Percentiles rank a stretch among this genome's conserved stretches.
Evolutionary conservation across 1,140 invertebrate species (phyloP).

Genomic region (Gryllus bimaculatus): DNA sequence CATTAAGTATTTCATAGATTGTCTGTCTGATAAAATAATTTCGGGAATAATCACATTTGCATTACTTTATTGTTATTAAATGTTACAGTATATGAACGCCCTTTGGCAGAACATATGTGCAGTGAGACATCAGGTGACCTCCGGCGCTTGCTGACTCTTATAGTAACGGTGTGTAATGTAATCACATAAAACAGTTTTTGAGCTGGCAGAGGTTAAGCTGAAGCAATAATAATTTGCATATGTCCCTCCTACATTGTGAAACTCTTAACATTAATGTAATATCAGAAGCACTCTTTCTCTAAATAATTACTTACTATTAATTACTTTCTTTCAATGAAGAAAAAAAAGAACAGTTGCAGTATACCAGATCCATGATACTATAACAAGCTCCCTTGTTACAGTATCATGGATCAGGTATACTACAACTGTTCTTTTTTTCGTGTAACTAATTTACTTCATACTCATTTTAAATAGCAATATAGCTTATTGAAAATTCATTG

Average conservation of each 20-base stretch:
- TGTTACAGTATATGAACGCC: conserved; percentile 53
- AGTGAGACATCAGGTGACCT: conserved; percentile 73
- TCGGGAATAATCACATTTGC: too few species aligned
- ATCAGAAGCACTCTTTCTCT: not conserved
- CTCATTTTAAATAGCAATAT: too few species aligned
- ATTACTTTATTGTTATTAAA: conserved; percentile 8
- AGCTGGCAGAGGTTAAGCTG: not conserved
- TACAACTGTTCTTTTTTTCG: too few species aligned
- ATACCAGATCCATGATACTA: too few species aligned
- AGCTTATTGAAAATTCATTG: too few species aligned
- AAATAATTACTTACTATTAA: not conserved
- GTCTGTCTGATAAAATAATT: not conserved
- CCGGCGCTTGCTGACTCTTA: conserved; percentile 56
- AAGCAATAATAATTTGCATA: not conserved
- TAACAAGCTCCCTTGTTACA: too few species aligned
- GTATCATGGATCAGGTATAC: too few species aligned
- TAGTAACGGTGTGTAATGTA: conserved; percentile 39
- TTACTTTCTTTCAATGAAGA: not conserved
- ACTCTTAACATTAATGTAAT: too few species aligned
- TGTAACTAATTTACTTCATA: too few species aligned
- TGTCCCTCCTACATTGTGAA: too few species aligned
- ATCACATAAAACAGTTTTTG: not conserved
- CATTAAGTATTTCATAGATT: too few species aligned
- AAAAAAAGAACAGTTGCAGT: too few species aligned
- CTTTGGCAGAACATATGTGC: conserved; percentile 63